These are phyloP conservation scores for Drosophila fungiperda DNA, from an alignment of 2,888 invertebrate species.

Conservation along the genomic window DNA sequence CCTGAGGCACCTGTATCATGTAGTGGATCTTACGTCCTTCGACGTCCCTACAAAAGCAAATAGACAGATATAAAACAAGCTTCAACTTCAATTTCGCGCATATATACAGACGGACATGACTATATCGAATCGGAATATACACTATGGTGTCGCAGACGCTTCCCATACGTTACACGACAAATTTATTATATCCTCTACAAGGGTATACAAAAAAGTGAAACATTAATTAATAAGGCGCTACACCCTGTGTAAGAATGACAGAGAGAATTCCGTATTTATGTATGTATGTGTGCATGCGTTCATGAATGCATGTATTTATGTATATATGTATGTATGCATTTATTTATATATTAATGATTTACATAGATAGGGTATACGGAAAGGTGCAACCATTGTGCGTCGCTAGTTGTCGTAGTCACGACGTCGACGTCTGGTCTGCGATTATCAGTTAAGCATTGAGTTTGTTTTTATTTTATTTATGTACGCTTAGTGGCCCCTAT, in stretches of 20 bases:
- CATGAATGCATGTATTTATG: neutral
- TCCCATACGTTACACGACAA: neutral
- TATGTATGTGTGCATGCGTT: neutral
- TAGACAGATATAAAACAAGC: neutral
- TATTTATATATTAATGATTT: neutral
- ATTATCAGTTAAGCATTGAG: constrained; percentile 66
- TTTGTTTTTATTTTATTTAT: constrained; percentile 70
- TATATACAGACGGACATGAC: neutral
- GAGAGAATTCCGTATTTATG: neutral
- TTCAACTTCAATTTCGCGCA: neutral
- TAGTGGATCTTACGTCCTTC: neutral
- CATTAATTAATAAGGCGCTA: neutral
- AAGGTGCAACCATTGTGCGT: constrained; percentile 13
- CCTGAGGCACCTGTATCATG: neutral
- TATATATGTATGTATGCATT: neutral
- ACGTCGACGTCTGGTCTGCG: constrained; percentile 61
- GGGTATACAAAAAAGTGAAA: neutral
- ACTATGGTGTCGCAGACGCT: neutral
- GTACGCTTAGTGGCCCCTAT: constrained; percentile 71
- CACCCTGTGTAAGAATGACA: neutral
- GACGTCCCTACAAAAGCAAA: neutral
- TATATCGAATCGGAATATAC: neutral
- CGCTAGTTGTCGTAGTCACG: constrained; percentile 61
- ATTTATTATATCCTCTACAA: neutral
- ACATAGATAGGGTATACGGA: constrained; percentile 19